Base-by-base conservation (phyloP, 2,113 vertebrate genomes). In the Pachypanchax playfairii region DNA sequence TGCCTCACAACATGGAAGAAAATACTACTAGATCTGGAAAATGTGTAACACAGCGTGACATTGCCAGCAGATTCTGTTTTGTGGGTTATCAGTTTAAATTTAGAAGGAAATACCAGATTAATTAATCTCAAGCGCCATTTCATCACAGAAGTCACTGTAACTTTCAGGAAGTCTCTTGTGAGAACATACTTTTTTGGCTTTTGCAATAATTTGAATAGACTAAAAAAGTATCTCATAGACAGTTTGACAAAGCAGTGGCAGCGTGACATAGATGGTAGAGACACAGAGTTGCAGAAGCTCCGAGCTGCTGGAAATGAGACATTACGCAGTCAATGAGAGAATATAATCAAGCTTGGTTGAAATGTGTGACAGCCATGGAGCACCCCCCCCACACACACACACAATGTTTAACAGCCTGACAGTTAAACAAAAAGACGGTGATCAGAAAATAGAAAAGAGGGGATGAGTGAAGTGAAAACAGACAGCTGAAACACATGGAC, bases 401-500 rank as follows among this genome's bases (percentile, higher is more conserved):
- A n/a, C n/a, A n/a, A n/a, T n/a, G n/a, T 49, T 28, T 36, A 13
- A 39, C 21, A 61, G 61, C 62, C 46, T 36, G n/a, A 43, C 36
- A 35, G 38, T 24, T 26, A 71, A 47, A 55, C 50, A 73, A 58
- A 65, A 33, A 74, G 50, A 47, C 20, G 59, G 56, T 31, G 66
- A 69, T 39, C 55, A 18, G 18, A 52, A 31, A 44, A 31, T 2
- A 79, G 82, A 87, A 78, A 70, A 17, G 1, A 2, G 14, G 15
- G 26, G 86, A 71, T 85, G 39, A 76, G 69, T 2, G 29, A 72
- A 78, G 85, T 82, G 80, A 91, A 35, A 20, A 85, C 76, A 88
- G 52, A 73, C 63, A 79, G 84, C 70, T 76, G 36, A 86, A 89
- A 87, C 44, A 29, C 14, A 64, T 61, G 25, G 91, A 97, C 97